Percentiles rank a stretch among this genome's conserved stretches.
phyloP scores from a whole-genome alignment of 2,888 invertebrate species.

The Sinhomidia bicolor region DNA sequence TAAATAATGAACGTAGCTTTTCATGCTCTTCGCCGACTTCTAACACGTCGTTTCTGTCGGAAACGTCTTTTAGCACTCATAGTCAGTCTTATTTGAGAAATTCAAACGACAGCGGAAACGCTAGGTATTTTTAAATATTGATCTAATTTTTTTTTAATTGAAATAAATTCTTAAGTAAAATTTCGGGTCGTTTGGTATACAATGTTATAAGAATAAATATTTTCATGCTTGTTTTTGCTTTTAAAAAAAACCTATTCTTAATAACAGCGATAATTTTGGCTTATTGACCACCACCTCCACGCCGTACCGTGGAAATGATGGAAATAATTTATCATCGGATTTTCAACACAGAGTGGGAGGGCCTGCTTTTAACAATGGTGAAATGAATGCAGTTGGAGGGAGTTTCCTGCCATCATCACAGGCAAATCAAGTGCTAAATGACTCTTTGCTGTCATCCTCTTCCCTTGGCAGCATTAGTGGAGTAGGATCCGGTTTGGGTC shows the following conservation, averaged over 20 bases:
- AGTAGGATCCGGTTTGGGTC: not conserved
- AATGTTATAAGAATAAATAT: too few species aligned
- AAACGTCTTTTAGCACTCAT: slow-evolving; percentile 68
- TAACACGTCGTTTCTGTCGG: slow-evolving; percentile 67
- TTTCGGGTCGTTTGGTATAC: too few species aligned
- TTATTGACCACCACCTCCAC: slow-evolving; percentile 55
- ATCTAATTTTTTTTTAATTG: not conserved
- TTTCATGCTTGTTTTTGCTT: not conserved
- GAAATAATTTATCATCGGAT: slow-evolving; percentile 19
- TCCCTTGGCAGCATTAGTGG: slow-evolving; percentile 19
- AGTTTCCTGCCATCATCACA: slow-evolving; percentile 35
- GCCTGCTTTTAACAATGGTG: slow-evolving; percentile 4
- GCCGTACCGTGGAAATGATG: slow-evolving; percentile 48
- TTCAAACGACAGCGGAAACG: slow-evolving; percentile 53
- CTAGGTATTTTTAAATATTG: too few species aligned
- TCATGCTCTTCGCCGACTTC: slow-evolving; percentile 71
- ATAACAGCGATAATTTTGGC: slow-evolving; percentile 55
- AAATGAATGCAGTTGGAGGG: not conserved
- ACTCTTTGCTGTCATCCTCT: slow-evolving; percentile 24
- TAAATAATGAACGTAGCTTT: slow-evolving; percentile 72
- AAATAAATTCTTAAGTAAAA: too few species aligned
- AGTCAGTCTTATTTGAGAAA: slow-evolving; percentile 50
- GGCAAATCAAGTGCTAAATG: slow-evolving; percentile 35
- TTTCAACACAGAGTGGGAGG: slow-evolving; percentile 27
- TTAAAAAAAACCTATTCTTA: not conserved